These are phyloP conservation scores for Mayetiola destructor DNA, from an alignment of 2,888 invertebrate species.

Conservation along the genomic window DNA sequence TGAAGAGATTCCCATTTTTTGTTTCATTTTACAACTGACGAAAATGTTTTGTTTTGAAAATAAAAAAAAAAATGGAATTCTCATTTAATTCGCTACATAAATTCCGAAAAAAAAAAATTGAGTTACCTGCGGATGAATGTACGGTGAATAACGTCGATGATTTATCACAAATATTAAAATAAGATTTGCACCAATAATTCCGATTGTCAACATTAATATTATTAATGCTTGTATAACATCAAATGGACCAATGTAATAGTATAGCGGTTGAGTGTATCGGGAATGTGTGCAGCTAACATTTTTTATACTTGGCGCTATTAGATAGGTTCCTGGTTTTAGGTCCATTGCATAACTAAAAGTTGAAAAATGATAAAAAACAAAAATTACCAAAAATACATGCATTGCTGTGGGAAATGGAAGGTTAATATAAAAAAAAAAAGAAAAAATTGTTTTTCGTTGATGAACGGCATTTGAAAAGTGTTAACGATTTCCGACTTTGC, in stretches of 20 bases:
- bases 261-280: conserved; percentile 46
- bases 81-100: neutral
- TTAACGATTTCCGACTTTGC: too few species aligned
- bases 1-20: neutral
- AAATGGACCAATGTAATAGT: conserved; percentile 48
- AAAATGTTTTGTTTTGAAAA: neutral
- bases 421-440: too few species aligned
- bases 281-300: conserved; percentile 73
- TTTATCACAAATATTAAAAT: conserved; percentile 71
- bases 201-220: conserved; percentile 59
- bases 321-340: conserved; percentile 45
- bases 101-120: neutral
- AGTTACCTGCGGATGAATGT: conserved; percentile 73
- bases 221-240: conserved; percentile 64
- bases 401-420: too few species aligned
- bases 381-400: neutral
- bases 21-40: neutral
- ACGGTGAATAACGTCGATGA: conserved; percentile 67
- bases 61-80: neutral
- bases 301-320: conserved; percentile 63
- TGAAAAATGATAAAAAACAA: neutral
- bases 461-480: too few species aligned
- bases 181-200: conserved; percentile 65
- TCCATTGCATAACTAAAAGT: conserved; percentile 31
- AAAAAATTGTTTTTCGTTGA: too few species aligned